Percentiles rank a stretch among this genome's conserved stretches.
These are phyloP conservation scores for Tortricodes alternella DNA, from an alignment of 2,888 invertebrate genomes.

Conservation along the genomic window DNA sequence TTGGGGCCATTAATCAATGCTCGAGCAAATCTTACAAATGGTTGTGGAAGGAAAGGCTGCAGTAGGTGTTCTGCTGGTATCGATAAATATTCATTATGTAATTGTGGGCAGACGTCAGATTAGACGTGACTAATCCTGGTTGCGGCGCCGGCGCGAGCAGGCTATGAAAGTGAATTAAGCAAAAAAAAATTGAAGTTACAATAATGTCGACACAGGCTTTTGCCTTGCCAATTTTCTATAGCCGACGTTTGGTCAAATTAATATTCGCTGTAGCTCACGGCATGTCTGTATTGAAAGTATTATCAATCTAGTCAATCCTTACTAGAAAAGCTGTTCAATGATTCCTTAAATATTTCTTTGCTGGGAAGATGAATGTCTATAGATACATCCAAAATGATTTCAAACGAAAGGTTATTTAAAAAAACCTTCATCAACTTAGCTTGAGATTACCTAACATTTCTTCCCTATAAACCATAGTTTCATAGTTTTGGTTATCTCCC, in stretches of 20 bases:
- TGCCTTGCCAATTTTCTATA: neutral
- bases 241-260: neutral
- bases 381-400: too few species aligned
- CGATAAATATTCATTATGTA: conserved; percentile 39
- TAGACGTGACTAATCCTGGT: conserved; percentile 33
- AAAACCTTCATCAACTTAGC: neutral
- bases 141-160: conserved; percentile 7
- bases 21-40: conserved; percentile 10
- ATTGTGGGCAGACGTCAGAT: conserved; percentile 38
- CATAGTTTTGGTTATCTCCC: neutral
- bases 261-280: neutral
- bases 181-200: conserved; percentile 9
- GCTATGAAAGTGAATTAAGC: conserved; percentile 17
- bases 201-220: conserved; percentile 2
- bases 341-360: too few species aligned
- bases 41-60: conserved; percentile 23
- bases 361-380: too few species aligned
- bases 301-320: too few species aligned
- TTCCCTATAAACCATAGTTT: neutral
- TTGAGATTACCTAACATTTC: neutral
- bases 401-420: too few species aligned
- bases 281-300: neutral
- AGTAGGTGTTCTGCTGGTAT: conserved; percentile 28
- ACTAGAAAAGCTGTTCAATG: too few species aligned
- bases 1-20: conserved; percentile 21